These are phyloP conservation scores for Hypercompe scribonia DNA, from an alignment of 2,888 invertebrate species.

Conservation along the genomic window DNA sequence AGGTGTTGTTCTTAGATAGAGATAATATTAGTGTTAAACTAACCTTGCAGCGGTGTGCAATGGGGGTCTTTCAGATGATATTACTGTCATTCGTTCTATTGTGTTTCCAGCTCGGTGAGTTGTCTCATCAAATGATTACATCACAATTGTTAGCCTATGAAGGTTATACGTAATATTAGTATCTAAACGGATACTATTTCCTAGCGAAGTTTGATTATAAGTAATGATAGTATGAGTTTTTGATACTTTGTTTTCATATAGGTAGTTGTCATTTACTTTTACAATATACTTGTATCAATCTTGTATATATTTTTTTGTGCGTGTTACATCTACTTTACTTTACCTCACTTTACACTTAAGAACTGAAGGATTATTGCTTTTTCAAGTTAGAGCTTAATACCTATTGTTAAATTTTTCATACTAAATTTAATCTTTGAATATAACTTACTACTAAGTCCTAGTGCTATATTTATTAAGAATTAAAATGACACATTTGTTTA, in stretches of 20 bases:
- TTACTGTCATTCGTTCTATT: constrained; percentile 67
- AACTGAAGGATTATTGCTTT: no score
- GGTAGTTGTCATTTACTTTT: no score
- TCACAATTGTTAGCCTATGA: constrained; percentile 61
- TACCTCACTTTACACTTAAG: no score
- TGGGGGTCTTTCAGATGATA: constrained; percentile 52
- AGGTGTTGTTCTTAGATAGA: constrained; percentile 12
- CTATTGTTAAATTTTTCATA: no score
- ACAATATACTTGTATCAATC: no score
- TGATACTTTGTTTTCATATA: no score
- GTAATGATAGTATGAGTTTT: not conserved
- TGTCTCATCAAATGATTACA: constrained; percentile 73
- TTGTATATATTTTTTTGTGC: no score
- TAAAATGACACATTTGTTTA: not conserved
- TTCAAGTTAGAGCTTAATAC: no score
- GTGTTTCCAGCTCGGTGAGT: constrained; percentile 76
- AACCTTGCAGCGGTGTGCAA: constrained; percentile 67
- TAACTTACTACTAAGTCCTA: no score
- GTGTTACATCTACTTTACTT: no score
- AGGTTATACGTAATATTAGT: constrained; percentile 58
- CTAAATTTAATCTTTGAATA: no score
- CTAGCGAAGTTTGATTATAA: not conserved
- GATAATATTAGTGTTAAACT: constrained; percentile 51
- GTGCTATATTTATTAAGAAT: no score
- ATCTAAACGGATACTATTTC: not conserved